These are phyloP conservation scores for Amazona vittata DNA, from an alignment of 2,113 vertebrate genomes.

Conservation along the genomic window DNA sequence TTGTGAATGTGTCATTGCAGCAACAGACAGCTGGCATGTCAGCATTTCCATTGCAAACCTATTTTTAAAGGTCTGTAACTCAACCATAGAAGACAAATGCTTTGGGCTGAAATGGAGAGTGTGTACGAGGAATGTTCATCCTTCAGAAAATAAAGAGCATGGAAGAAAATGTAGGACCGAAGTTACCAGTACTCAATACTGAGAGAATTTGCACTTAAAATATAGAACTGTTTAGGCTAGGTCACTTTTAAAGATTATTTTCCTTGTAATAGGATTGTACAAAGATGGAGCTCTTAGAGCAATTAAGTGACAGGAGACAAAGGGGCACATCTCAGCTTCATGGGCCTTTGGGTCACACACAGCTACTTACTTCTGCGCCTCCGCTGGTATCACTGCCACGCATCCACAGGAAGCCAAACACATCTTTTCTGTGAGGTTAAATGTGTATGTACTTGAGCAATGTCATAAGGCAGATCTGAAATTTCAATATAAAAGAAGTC, in stretches of 20 bases:
- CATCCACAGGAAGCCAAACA: neutral
- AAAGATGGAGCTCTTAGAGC: neutral
- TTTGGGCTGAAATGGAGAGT: neutral
- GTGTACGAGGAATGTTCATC: neutral
- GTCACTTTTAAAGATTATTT: neutral
- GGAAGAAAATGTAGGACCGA: neutral
- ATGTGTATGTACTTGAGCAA: neutral
- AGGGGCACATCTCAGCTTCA: neutral
- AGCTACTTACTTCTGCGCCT: neutral
- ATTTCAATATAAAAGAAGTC: neutral
- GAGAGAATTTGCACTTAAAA: neutral
- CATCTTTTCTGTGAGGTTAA: neutral
- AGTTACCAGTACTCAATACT: neutral
- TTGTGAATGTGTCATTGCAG: slow-evolving; percentile 33
- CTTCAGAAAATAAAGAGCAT: neutral
- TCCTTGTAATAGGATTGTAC: neutral
- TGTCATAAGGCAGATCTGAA: neutral
- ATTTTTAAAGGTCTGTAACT: slow-evolving; percentile 40
- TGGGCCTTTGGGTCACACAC: neutral
- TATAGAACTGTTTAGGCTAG: neutral
- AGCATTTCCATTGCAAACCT: slow-evolving; percentile 23
- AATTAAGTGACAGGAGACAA: neutral
- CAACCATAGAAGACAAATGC: neutral
- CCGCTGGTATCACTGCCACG: neutral
- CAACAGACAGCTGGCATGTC: neutral